Percentiles rank a stretch among this genome's conserved stretches.
Conservation (phyloP, 2,888 invertebrate genomes). For the Amphiduros pacificus region DNA sequence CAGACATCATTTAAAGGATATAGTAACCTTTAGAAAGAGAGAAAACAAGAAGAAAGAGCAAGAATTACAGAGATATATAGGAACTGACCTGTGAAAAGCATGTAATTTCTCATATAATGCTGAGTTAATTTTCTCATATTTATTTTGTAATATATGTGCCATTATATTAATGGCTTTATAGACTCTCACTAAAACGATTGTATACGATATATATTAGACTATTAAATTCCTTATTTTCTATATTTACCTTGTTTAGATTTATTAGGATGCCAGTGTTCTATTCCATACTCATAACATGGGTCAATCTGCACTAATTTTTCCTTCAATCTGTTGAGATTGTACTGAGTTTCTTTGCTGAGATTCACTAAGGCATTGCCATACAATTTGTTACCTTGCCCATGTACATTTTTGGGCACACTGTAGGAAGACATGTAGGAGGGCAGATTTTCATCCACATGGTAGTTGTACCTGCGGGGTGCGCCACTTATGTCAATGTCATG, state of each 20-base stretch:
- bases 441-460: neutral
- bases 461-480: no score
- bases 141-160: neutral
- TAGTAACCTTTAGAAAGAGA: no score
- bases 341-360: constrained; percentile 12
- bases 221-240: neutral
- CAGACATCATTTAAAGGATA: no score
- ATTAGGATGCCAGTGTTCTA: constrained; percentile 13
- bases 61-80: no score
- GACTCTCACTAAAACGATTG: neutral
- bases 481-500: no score
- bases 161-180: no score
- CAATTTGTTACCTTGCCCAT: constrained; percentile 5
- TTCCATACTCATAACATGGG: constrained; percentile 14
- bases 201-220: neutral
- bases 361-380: constrained; percentile 15
- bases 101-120: no score
- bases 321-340: constrained; percentile 14
- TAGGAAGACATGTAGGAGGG: neutral
- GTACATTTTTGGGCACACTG: neutral
- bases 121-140: neutral
- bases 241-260: constrained; percentile 6
- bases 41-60: no score
- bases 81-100: no score
- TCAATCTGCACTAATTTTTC: constrained; percentile 9